These are phyloP conservation scores for Pristionchus maxplancki DNA, from an alignment of 2,888 invertebrate genomes.

Conservation along the genomic window DNA sequence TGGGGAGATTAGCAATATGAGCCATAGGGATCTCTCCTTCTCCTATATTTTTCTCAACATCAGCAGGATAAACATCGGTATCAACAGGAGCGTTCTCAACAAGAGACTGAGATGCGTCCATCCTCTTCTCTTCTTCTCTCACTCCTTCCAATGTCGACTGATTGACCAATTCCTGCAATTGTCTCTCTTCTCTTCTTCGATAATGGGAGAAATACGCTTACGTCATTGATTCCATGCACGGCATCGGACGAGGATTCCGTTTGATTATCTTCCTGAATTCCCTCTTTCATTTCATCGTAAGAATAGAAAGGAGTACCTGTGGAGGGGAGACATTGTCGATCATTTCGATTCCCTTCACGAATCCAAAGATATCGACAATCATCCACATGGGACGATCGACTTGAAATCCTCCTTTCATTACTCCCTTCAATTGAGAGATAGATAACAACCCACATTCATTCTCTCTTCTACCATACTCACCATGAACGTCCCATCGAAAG, in stretches of 20 bases:
- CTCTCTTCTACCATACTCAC: not conserved
- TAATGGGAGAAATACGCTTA: not conserved
- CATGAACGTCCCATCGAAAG: not conserved
- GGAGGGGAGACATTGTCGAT: not conserved
- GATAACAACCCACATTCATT: not conserved
- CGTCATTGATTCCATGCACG: not conserved
- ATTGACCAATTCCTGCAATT: not conserved
- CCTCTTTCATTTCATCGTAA: not conserved
- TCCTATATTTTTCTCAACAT: not conserved
- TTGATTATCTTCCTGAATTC: not conserved
- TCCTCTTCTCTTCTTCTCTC: not conserved
- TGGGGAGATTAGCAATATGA: not conserved
- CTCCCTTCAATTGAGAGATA: not conserved
- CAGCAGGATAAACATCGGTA: too few species aligned
- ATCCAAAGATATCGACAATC: slow-evolving; percentile 20
- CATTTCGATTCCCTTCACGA: not conserved
- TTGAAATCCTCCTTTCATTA: not conserved
- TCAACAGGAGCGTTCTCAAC: not conserved
- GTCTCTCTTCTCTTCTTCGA: not conserved
- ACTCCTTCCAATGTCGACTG: not conserved
- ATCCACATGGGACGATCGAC: not conserved
- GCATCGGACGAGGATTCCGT: not conserved
- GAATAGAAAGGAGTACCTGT: not conserved
- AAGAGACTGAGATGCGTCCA: not conserved
- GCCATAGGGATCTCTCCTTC: not conserved